Evolutionary conservation across 2,797 vertebrate species (phyloP).

Genomic region (Dromococcyx pavoninus): DNA sequence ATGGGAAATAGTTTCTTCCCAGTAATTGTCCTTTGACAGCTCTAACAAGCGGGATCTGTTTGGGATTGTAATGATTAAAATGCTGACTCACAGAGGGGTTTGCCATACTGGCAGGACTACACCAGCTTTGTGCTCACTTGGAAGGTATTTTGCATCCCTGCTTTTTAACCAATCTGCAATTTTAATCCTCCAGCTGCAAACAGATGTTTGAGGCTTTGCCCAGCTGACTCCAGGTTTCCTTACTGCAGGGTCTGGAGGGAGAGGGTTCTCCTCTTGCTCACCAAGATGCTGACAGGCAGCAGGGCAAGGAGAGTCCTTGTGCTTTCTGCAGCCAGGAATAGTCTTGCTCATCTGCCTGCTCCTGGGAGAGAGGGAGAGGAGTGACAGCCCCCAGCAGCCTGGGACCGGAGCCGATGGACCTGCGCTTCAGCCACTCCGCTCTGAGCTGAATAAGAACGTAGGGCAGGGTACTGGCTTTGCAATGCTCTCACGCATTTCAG

Average conservation of each 20-base stretch:
- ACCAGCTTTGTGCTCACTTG: constrained; percentile 58
- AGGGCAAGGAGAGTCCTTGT: background rate
- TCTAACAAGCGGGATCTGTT: constrained; percentile 28
- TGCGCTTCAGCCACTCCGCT: background rate
- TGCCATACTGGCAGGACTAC: constrained; percentile 42
- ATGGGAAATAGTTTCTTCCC: constrained; percentile 14
- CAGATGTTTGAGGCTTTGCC: constrained; percentile 50
- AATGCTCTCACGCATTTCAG: fast-evolving
- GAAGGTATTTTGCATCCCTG: constrained; percentile 66
- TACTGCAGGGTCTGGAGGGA: constrained; percentile 9
- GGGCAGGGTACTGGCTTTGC: background rate
- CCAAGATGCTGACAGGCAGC: background rate
- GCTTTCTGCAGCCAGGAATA: background rate
- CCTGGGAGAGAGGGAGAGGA: background rate
- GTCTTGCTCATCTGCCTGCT: background rate
- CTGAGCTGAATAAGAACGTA: fast-evolving
- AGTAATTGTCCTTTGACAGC: constrained; percentile 23
- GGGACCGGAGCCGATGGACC: background rate
- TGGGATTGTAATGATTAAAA: constrained; percentile 50
- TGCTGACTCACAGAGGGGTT: constrained; percentile 55
- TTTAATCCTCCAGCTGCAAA: constrained; percentile 49
- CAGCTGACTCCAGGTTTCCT: constrained; percentile 52
- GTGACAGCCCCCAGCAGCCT: background rate
- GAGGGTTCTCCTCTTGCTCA: background rate
- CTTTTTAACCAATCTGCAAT: constrained; percentile 54